Percentiles rank a stretch among this genome's conserved stretches.
phyloP scores from a whole-genome alignment of 30 jellyfish, hydroid and myxozoan species.

The Cassiopea xamachana region DNA sequence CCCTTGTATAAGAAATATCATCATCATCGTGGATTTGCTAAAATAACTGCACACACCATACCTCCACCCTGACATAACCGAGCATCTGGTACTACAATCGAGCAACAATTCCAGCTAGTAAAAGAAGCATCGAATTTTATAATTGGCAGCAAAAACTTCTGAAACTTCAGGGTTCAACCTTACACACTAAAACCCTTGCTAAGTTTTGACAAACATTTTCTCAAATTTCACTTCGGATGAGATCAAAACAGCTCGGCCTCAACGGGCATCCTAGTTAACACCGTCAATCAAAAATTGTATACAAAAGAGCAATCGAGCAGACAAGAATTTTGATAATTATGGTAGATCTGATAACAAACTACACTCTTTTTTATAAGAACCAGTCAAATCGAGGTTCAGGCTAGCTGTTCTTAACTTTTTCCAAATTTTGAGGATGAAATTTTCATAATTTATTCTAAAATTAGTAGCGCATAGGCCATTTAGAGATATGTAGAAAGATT shows the following conservation, averaged over 20 bases:
- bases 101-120: conserved; percentile 17
- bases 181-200: conserved; percentile 29
- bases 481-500: too few species aligned
- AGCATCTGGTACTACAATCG: conserved; percentile 11
- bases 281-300: conserved; percentile 8
- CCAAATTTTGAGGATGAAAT: too few species aligned
- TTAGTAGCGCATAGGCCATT: too few species aligned
- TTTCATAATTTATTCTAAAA: too few species aligned
- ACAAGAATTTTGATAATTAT: conserved; percentile 3
- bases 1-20: conserved; percentile 53
- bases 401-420: too few species aligned
- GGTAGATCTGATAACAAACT: too few species aligned
- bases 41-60: conserved; percentile 7
- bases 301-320: conserved; percentile 29
- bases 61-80: too few species aligned
- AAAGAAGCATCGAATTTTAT: conserved; percentile 34
- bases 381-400: too few species aligned
- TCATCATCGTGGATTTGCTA: conserved; percentile 44
- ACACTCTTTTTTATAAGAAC: too few species aligned
- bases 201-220: conserved; percentile 47
- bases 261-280: conserved; percentile 65
- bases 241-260: conserved; percentile 18
- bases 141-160: conserved; percentile 28
- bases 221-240: conserved; percentile 48
- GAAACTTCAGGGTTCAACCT: conserved; percentile 6